A percentile compares a stretch with the other conserved stretches of the same genome.
phyloP scores from a whole-genome alignment of 1,140 invertebrate genomes.

The Atta texana region DNA sequence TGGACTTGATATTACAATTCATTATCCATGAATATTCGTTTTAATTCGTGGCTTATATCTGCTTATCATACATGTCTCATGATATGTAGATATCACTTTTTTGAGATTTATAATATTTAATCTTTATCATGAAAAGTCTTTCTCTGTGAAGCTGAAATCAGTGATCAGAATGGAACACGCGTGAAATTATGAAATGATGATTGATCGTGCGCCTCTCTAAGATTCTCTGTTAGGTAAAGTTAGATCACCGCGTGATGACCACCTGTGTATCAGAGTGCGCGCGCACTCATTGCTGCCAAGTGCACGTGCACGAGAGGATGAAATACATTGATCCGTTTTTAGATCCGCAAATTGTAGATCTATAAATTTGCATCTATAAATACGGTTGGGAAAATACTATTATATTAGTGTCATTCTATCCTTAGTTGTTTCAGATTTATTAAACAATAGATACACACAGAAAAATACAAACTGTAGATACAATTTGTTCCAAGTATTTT shows the following conservation, averaged over 20 bases:
- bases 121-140: background rate
- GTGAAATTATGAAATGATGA: slow-evolving; percentile 14
- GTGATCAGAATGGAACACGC: background rate
- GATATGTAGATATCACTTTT: background rate
- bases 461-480: no score
- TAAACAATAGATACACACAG: no score
- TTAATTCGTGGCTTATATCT: no score
- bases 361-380: background rate
- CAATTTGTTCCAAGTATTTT: no score
- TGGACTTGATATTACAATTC: no score
- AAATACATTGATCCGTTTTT: background rate
- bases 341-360: background rate
- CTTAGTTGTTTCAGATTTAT: no score
- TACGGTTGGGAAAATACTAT: no score
- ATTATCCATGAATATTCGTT: no score
- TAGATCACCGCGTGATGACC: slow-evolving; percentile 51
- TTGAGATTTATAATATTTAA: background rate
- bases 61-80: background rate
- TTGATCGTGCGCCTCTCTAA: slow-evolving; percentile 45
- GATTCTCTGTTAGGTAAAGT: slow-evolving; percentile 24
- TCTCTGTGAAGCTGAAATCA: background rate
- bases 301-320: slow-evolving; percentile 59
- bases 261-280: slow-evolving; percentile 64
- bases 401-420: no score
- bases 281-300: slow-evolving; percentile 30